Base-by-base conservation (phyloP, 1,140 invertebrate genomes). In the Antheraea mylitta region DNA sequence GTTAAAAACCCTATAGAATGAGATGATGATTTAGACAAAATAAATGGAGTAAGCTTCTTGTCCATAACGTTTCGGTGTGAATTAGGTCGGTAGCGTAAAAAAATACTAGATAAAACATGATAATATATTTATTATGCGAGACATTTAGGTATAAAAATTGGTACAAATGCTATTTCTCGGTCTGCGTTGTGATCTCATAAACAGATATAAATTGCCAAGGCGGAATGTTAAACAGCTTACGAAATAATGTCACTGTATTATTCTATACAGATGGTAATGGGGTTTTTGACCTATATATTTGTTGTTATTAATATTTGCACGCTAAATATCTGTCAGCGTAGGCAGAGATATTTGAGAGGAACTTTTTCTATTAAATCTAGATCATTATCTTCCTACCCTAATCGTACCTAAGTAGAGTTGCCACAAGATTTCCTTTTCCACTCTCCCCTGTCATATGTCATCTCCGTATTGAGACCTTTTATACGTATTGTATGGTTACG, bases 161-260 rank as follows among this genome's bases (percentile, higher is more conserved):
- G 10, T 53, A 53, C 45, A 53, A 53, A 53, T 53, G 13, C 5
- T 53, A 53, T 53, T 53, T 53, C 45, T 13, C 11, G 11, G 45
- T 53, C 45, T 6, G 45, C 16, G 13, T 53, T 16, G 5, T 53
- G 45, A 53, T 16, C 45, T 53, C 16, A n/a, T 9, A 6, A 53
- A 53, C 45, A 53, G 45, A 53, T 53, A 53, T 53, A 53, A 53
- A 53, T 16, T n/a, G 11, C 45, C 0, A 53, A 53, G 45, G 45
- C 45, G 45, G 45, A 53, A 16, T 53, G 45, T 53, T 10, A 53
- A 53, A 53, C 45, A 53, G 45, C 45, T 53, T 53, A 53, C 45
- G 45, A 53, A 53, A 53, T 53, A 53, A 53, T 53, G 45, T 53
- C 45, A 53, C 45, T 53, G 16, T 53, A 53, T 53, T 53, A 53